These are phyloP conservation scores for Fistularia commersonii DNA, from an alignment of 2,797 vertebrate genomes.

Conservation along the genomic window DNA sequence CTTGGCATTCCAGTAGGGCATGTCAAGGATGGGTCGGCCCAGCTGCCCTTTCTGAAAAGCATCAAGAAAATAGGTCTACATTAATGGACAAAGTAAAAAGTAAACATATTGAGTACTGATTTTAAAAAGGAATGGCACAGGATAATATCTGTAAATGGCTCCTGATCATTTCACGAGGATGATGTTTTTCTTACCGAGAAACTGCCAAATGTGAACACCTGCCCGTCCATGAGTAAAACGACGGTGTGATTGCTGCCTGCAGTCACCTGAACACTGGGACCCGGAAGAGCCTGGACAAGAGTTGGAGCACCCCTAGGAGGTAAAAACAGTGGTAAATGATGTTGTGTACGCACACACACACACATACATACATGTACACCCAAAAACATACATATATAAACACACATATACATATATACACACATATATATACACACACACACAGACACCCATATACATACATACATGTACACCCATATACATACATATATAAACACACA, in stretches of 20 bases:
- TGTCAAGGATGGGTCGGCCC: slow-evolving; percentile 93
- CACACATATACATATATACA: too few species aligned
- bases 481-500: too few species aligned
- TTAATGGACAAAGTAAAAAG: too few species aligned
- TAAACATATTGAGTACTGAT: too few species aligned
- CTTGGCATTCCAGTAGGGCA: slow-evolving; percentile 98
- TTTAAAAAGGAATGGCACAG: neutral
- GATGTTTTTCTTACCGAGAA: slow-evolving; percentile 86
- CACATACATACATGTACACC: neutral
- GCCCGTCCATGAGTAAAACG: slow-evolving; percentile 92
- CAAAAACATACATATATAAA: too few species aligned
- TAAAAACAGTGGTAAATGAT: slow-evolving; percentile 11
- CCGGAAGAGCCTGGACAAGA: slow-evolving; percentile 91
- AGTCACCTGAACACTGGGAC: slow-evolving; percentile 92
- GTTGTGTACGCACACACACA: neutral
- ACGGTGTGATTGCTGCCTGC: slow-evolving; percentile 99
- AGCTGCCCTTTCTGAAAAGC: slow-evolving; percentile 91
- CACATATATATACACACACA: too few species aligned
- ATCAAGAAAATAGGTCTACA: slow-evolving; percentile 1
- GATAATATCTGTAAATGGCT: too few species aligned
- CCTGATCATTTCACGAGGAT: too few species aligned
- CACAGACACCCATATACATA: too few species aligned
- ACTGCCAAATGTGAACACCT: slow-evolving; percentile 98
- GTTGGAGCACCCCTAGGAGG: slow-evolving; percentile 89
- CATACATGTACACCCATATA: too few species aligned